Evolutionary conservation across 2,888 invertebrate genomes (phyloP).

Genomic region (Sericinus montela): DNA sequence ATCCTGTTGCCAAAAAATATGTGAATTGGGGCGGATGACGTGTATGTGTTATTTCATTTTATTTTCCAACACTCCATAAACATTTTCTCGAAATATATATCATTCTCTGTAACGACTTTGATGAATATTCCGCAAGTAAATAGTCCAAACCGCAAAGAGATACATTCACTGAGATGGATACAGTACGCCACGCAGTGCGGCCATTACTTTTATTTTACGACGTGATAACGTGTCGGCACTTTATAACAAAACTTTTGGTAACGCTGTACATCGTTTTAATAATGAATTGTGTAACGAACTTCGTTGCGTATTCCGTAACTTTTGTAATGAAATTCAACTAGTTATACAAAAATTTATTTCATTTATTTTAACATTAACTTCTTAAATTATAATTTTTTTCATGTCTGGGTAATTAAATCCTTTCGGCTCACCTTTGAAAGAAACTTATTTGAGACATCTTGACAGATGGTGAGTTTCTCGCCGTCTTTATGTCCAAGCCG

Average conservation of each 20-base stretch:
- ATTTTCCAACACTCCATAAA: too few species aligned
- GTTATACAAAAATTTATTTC: background rate
- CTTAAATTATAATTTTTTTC: too few species aligned
- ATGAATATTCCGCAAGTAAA: constrained; percentile 21
- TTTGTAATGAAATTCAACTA: constrained; percentile 8
- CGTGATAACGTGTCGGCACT: constrained; percentile 43
- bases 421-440: too few species aligned
- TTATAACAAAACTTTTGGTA: constrained; percentile 36
- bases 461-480: too few species aligned
- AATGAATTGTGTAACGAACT: constrained; percentile 18
- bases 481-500: too few species aligned
- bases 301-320: constrained; percentile 5
- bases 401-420: too few species aligned
- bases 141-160: constrained; percentile 18
- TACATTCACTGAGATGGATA: constrained; percentile 27
- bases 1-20: too few species aligned
- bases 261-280: constrained; percentile 28
- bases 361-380: background rate
- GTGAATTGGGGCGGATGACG: too few species aligned
- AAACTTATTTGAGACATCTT: too few species aligned
- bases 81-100: constrained; percentile 17
- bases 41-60: too few species aligned
- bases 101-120: constrained; percentile 17
- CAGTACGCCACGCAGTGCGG: constrained; percentile 34
- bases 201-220: constrained; percentile 53